Percentiles rank a stretch among this genome's conserved stretches.
These are phyloP conservation scores for Vidua macroura DNA, from an alignment of 2,113 vertebrate species.

Conservation along the genomic window DNA sequence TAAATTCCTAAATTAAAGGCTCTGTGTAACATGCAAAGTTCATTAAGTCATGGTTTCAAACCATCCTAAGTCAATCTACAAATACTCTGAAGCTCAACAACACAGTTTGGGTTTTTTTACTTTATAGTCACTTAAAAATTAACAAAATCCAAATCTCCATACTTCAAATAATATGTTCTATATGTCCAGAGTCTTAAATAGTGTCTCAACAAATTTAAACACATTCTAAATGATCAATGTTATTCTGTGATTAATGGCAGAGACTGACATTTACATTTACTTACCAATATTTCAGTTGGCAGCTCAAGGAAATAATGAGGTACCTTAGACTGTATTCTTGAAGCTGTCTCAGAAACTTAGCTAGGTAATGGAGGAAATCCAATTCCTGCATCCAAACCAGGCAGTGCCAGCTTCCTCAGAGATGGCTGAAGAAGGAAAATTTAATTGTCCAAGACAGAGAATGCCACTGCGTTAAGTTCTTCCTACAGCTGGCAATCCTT, in stretches of 20 bases:
- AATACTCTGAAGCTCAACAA: background rate
- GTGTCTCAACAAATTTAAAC: background rate
- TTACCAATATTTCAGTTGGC: background rate
- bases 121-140: background rate
- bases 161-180: background rate
- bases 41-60: background rate
- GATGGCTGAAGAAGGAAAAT: background rate
- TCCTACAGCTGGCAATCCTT: background rate
- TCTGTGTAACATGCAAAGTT: background rate
- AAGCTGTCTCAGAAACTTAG: background rate
- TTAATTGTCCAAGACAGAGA: background rate
- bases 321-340: background rate
- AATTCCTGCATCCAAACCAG: background rate
- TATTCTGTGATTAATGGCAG: background rate
- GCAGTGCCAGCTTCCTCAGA: background rate
- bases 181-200: background rate
- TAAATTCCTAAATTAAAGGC: background rate
- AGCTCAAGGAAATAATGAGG: constrained; percentile 4
- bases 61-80: background rate
- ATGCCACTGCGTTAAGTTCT: background rate
- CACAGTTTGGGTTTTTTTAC: accelerated
- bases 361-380: background rate
- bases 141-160: background rate
- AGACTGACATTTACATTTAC: background rate
- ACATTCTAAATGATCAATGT: background rate